Conservation (phyloP, 2,888 invertebrate species). For the Drosophila affinis region DNA sequence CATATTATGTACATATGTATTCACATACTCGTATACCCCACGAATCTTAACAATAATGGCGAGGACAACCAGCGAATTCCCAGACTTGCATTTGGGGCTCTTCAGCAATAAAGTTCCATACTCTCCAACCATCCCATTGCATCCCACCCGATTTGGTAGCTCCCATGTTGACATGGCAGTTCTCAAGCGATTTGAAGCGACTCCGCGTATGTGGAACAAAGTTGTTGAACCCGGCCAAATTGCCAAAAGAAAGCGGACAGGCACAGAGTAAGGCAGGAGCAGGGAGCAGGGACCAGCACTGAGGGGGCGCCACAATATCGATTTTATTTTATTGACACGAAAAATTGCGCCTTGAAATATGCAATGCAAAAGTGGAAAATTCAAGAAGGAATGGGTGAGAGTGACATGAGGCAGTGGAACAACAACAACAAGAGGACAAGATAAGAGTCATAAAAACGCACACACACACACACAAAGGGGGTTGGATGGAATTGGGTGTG, state of each 20-base stretch:
- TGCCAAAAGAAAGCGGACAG: constrained; percentile 29
- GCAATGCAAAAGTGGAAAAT: constrained; percentile 64
- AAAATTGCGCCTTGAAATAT: constrained; percentile 76
- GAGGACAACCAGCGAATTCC: constrained; percentile 27
- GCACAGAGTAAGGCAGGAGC: not conserved
- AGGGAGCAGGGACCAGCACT: constrained; percentile 2
- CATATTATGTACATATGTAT: not conserved
- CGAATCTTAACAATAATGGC: constrained; percentile 38
- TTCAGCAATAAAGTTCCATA: not conserved
- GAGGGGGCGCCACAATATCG: constrained; percentile 50
- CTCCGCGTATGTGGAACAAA: constrained; percentile 59
- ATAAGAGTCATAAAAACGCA: constrained; percentile 75
- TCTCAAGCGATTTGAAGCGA: constrained; percentile 7
- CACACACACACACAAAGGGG: not conserved
- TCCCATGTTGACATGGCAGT: not conserved
- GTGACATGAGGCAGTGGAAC: not conserved
- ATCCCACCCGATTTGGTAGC: not conserved
- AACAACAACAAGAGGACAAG: constrained; percentile 51
- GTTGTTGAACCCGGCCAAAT: constrained; percentile 66
- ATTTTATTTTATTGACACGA: constrained; percentile 73
- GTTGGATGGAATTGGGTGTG: not conserved
- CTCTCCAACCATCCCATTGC: not conserved
- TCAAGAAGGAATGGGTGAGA: constrained; percentile 1
- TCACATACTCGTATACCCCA: not conserved
- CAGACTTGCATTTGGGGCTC: constrained; percentile 28